Conservation (phyloP, 2,797 vertebrate genomes). For the Aratinga solstitialis region DNA sequence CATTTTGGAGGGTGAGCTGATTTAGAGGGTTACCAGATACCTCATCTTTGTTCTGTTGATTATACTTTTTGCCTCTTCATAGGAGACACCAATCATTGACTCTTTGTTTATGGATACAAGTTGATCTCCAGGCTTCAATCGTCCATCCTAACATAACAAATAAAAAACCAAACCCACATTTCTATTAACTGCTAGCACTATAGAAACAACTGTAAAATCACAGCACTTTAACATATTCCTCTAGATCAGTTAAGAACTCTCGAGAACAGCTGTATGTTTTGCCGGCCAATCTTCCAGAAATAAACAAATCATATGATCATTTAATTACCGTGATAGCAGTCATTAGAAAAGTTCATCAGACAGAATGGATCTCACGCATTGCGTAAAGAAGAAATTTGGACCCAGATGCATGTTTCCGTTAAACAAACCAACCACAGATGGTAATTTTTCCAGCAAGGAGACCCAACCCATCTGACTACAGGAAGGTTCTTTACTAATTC, state of each 20-base stretch:
- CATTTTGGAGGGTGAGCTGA: background rate
- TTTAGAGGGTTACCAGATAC: conserved; percentile 65
- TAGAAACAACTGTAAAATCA: background rate
- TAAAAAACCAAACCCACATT: background rate
- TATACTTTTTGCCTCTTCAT: conserved; percentile 89
- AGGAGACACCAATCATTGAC: conserved; percentile 89
- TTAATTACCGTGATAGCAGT: background rate
- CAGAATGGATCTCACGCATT: background rate
- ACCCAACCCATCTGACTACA: background rate
- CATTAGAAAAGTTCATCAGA: background rate
- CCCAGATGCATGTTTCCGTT: background rate
- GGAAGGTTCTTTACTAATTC: conserved; percentile 21
- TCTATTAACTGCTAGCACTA: background rate
- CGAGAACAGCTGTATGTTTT: background rate
- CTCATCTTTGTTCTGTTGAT: conserved; percentile 85
- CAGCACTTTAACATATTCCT: background rate
- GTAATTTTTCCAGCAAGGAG: background rate
- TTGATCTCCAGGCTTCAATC: conserved; percentile 90
- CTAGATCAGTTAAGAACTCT: background rate
- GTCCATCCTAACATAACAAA: conserved; percentile 84
- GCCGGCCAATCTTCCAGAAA: background rate
- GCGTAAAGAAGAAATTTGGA: background rate
- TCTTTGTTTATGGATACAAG: conserved; percentile 94
- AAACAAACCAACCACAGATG: background rate
- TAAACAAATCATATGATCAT: background rate